Percentiles rank a stretch among this genome's conserved stretches.
These are phyloP conservation scores for Hydropsyche betteni DNA, from an alignment of 2,888 invertebrate genomes.

Conservation along the genomic window DNA sequence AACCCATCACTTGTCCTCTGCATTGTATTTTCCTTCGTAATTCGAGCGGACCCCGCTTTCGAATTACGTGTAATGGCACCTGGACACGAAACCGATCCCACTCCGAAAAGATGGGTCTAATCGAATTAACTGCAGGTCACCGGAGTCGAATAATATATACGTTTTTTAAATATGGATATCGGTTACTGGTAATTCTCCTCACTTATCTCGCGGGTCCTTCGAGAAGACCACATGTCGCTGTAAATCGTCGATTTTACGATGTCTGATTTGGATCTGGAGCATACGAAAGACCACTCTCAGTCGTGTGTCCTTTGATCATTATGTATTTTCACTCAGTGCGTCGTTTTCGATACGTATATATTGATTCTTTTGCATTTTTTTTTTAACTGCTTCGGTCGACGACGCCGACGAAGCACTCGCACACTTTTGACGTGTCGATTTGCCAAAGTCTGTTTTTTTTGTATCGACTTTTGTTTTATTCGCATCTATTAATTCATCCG, in stretches of 20 bases:
- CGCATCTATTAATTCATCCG: too few species aligned
- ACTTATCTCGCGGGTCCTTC: not conserved
- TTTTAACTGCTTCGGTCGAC: too few species aligned
- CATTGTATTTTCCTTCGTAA: slow-evolving; percentile 1
- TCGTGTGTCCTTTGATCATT: slow-evolving; percentile 26
- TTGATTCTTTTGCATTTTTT: too few species aligned
- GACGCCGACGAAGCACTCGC: too few species aligned
- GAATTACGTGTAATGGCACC: slow-evolving; percentile 18
- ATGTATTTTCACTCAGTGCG: too few species aligned
- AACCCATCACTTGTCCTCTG: slow-evolving; percentile 24
- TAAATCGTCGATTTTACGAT: slow-evolving; percentile 35
- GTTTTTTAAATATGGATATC: too few species aligned
- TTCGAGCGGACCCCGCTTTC: slow-evolving; percentile 9
- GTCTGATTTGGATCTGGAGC: slow-evolving; percentile 23
- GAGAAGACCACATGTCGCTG: slow-evolving; percentile 33
- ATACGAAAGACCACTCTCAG: slow-evolving; percentile 15
- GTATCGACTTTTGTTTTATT: too few species aligned
- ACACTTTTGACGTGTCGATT: too few species aligned
- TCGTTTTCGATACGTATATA: not conserved
- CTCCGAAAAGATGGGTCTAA: not conserved
- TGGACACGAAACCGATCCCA: slow-evolving; percentile 17
- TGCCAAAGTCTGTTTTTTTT: too few species aligned
- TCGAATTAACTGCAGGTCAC: slow-evolving; percentile 3
- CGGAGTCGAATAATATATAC: not conserved
- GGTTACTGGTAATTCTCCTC: too few species aligned